Conservation (phyloP, 2,113 vertebrate genomes). For the Vimba vimba region DNA sequence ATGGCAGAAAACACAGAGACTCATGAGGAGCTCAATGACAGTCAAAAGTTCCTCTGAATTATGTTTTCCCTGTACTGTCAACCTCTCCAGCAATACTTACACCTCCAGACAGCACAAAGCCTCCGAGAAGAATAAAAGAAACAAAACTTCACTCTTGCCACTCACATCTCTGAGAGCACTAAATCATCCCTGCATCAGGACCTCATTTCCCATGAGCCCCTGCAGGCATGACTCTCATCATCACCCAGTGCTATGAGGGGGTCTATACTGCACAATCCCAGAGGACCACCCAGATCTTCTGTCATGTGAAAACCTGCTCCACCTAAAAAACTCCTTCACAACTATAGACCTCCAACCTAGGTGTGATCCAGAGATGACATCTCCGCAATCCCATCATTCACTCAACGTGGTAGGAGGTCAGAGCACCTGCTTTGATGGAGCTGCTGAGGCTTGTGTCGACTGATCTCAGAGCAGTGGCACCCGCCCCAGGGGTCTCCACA, state of each 20-base stretch:
- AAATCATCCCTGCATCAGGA: constrained; percentile 27
- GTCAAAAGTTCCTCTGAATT: neutral
- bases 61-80: constrained; percentile 12
- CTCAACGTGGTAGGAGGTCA: constrained; percentile 27
- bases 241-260: constrained; percentile 24
- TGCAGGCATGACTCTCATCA: constrained; percentile 37
- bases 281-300: constrained; percentile 28
- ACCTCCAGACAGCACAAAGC: constrained; percentile 31
- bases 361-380: constrained; percentile 28
- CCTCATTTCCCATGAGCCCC: constrained; percentile 44
- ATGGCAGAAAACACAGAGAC: neutral
- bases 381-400: constrained; percentile 6
- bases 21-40: neutral
- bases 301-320: neutral
- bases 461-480: constrained; percentile 37
- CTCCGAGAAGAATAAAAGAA: constrained; percentile 18
- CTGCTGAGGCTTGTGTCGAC: constrained; percentile 2
- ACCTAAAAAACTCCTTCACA: constrained; percentile 31
- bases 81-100: constrained; percentile 4
- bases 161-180: neutral
- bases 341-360: constrained; percentile 31
- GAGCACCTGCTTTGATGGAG: constrained; percentile 20
- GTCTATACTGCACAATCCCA: constrained; percentile 30
- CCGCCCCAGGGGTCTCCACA: constrained; percentile 2
- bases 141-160: constrained; percentile 15